Evolutionary conservation across 2,888 invertebrate genomes (phyloP).

Genomic region (Chrysolina oricalcia): DNA sequence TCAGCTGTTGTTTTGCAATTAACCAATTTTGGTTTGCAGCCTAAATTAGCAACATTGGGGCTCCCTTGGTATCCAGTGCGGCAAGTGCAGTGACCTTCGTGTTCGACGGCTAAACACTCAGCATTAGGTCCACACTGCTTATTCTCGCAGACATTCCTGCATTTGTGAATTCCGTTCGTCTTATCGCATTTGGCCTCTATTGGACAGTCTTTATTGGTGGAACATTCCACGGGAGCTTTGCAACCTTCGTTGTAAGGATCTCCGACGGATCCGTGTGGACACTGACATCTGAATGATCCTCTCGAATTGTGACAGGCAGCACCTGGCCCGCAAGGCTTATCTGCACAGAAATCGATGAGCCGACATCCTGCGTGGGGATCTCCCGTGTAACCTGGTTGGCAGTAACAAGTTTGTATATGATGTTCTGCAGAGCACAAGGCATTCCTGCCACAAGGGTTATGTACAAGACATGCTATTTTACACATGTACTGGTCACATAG

Average conservation of each 20-base stretch:
- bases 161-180: slow-evolving; percentile 83
- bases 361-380: slow-evolving; percentile 83
- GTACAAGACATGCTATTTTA: slow-evolving; percentile 87
- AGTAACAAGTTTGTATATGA: slow-evolving; percentile 86
- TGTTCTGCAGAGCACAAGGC: slow-evolving; percentile 89
- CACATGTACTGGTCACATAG: slow-evolving; percentile 88
- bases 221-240: slow-evolving; percentile 86
- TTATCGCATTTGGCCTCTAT: slow-evolving; percentile 84
- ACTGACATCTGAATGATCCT: slow-evolving; percentile 86
- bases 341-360: slow-evolving; percentile 85
- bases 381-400: slow-evolving; percentile 91
- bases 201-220: slow-evolving; percentile 86
- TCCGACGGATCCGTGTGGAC: slow-evolving; percentile 86
- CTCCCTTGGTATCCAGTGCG: slow-evolving; percentile 85
- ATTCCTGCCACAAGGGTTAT: slow-evolving; percentile 90
- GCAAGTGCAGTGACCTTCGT: slow-evolving; percentile 86
- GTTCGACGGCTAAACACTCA: slow-evolving; percentile 85
- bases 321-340: slow-evolving; percentile 86
- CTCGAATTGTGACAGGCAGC: slow-evolving; percentile 87
- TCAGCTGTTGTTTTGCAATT: slow-evolving; percentile 82
- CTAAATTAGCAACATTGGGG: slow-evolving; percentile 79
- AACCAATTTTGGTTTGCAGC: slow-evolving; percentile 84
- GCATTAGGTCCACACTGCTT: slow-evolving; percentile 87
- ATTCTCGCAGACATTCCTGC: slow-evolving; percentile 87
- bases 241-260: slow-evolving; percentile 91